Conservation (phyloP, 2,113 vertebrate genomes). For the Sinocyclocheilus rhinocerous region DNA sequence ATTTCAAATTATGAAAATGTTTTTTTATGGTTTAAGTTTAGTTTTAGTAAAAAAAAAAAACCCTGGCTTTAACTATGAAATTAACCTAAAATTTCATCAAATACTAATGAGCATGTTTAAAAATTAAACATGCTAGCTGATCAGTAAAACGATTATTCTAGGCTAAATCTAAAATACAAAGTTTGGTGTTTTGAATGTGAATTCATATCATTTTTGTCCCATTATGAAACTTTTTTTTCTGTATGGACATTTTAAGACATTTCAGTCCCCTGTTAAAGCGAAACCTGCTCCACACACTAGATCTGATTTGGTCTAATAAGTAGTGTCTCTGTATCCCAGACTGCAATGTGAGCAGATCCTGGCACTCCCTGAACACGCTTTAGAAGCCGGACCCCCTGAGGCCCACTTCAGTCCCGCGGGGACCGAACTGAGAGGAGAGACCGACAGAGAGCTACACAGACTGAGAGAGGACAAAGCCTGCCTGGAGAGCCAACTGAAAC, state of each 20-base stretch:
- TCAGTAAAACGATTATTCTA: background rate
- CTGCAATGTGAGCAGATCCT: constrained; percentile 80
- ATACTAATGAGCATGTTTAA: background rate
- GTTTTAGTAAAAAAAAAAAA: too few species aligned
- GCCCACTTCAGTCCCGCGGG: constrained; percentile 70
- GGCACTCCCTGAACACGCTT: constrained; percentile 45
- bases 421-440: constrained; percentile 70
- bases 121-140: background rate
- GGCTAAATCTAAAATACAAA: background rate
- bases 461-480: constrained; percentile 74
- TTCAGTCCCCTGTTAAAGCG: background rate
- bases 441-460: constrained; percentile 69
- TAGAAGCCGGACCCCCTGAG: constrained; percentile 77
- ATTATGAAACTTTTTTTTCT: background rate
- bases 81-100: background rate
- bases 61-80: too few species aligned
- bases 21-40: too few species aligned
- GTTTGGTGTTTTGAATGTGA: background rate
- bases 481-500: constrained; percentile 73
- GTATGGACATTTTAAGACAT: background rate
- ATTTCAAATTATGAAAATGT: too few species aligned
- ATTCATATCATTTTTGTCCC: background rate
- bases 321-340: constrained; percentile 64
- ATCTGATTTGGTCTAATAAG: background rate
- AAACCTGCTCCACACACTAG: background rate